Evolutionary conservation across 2,113 vertebrate species (phyloP).

Genomic region (Uropsilus gracilis): DNA sequence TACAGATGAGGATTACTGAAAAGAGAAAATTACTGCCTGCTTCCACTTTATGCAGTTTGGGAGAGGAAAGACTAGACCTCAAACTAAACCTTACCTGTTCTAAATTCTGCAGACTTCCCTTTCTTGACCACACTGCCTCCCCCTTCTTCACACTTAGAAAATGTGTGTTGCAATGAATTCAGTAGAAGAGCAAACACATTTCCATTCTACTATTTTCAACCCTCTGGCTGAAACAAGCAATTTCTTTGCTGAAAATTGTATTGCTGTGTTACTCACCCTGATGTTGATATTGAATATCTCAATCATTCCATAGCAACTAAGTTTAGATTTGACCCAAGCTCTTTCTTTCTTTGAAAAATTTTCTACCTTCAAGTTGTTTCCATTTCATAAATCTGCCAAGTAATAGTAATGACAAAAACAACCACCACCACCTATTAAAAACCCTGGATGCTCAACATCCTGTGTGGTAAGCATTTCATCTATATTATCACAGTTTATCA

Average conservation of each 20-base stretch:
- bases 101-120: not conserved
- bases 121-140: not conserved
- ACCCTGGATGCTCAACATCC: not conserved
- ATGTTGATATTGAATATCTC: not conserved
- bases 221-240: conserved; percentile 53
- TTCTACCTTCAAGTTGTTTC: conserved; percentile 23
- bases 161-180: not conserved
- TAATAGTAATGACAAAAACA: not conserved
- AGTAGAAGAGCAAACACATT: not conserved
- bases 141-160: not conserved
- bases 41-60: not conserved
- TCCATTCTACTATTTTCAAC: not conserved
- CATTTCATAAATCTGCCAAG: conserved; percentile 8
- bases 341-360: conserved; percentile 46
- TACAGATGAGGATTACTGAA: not conserved
- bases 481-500: not conserved
- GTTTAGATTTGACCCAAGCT: not conserved
- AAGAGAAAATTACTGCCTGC: not conserved
- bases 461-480: not conserved
- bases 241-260: conserved; percentile 44
- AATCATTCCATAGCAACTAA: not conserved
- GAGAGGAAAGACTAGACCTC: not conserved
- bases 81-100: not conserved
- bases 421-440: not conserved
- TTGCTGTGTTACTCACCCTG: not conserved